Percentiles rank a stretch among this genome's conserved stretches.
These are phyloP conservation scores for Troides aeacus DNA, from an alignment of 2,888 invertebrate genomes.

Conservation along the genomic window DNA sequence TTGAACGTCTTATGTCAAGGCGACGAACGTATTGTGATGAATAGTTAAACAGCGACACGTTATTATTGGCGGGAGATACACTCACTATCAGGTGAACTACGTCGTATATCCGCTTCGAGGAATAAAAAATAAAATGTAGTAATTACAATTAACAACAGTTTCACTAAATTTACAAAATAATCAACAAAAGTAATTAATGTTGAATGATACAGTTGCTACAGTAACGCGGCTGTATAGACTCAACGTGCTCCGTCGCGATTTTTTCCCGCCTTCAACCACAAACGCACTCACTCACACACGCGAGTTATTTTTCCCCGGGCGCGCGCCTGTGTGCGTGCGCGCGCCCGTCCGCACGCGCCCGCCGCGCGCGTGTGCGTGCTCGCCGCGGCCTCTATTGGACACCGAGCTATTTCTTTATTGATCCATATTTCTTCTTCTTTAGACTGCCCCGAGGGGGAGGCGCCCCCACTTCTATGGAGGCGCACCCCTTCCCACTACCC, in stretches of 20 bases:
- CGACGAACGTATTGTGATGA: no score
- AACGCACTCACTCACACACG: slow-evolving; percentile 38
- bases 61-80: no score
- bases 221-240: no score
- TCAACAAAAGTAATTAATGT: no score
- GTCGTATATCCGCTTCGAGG: no score
- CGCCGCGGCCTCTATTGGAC: slow-evolving; percentile 76
- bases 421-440: slow-evolving; percentile 81
- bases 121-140: no score
- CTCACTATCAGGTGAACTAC: no score
- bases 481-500: slow-evolving; percentile 30
- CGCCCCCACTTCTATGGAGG: slow-evolving; percentile 31
- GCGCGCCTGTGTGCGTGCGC: slow-evolving; percentile 41
- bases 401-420: slow-evolving; percentile 79
- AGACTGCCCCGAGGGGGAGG: slow-evolving; percentile 62
- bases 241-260: slow-evolving; percentile 4
- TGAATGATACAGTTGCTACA: no score
- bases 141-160: no score
- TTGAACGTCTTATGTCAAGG: no score
- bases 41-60: no score
- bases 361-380: slow-evolving; percentile 60
- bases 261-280: slow-evolving; percentile 42
- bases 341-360: slow-evolving; percentile 41
- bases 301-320: slow-evolving; percentile 43
- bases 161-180: no score